phyloP scores from a whole-genome alignment of 1,140 invertebrate species.

The Drosophila arawakana region DNA sequence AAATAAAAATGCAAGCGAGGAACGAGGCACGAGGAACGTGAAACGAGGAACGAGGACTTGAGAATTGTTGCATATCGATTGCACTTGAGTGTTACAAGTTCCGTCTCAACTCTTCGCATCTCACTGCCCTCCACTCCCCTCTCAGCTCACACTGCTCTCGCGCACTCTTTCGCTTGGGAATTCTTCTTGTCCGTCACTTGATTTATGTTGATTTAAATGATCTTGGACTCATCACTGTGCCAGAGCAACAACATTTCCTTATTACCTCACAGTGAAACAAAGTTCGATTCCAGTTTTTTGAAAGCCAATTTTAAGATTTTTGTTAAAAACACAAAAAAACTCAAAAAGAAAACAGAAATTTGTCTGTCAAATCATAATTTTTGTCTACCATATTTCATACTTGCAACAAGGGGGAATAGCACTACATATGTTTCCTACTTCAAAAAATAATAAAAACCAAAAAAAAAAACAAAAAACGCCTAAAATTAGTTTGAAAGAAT shows the following conservation, averaged over 20 bases:
- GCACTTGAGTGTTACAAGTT: constrained; percentile 51
- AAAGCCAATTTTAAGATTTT: constrained; percentile 8
- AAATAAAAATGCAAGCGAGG: constrained; percentile 4
- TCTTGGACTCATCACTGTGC: constrained; percentile 8
- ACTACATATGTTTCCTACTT: constrained; percentile 20
- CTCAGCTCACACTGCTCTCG: neutral
- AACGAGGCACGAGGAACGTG: neutral
- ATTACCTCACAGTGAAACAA: constrained; percentile 1
- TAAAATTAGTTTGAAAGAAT: constrained; percentile 33
- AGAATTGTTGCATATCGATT: constrained; percentile 58
- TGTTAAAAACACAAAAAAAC: constrained; percentile 1
- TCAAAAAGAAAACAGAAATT: neutral
- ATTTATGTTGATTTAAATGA: constrained; percentile 50
- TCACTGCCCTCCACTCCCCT: neutral
- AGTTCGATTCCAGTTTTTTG: constrained; percentile 2
- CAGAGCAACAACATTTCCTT: constrained; percentile 13
- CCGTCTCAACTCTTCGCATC: neutral
- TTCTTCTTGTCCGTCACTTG: constrained; percentile 27
- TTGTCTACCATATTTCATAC: constrained; percentile 22
- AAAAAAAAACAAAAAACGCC: constrained; percentile 12
- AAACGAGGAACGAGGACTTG: constrained; percentile 19
- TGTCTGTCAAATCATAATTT: constrained; percentile 35
- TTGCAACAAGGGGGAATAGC: neutral
- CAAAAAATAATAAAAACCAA: neutral
- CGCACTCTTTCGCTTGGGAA: neutral